Evolutionary conservation across 2,797 vertebrate species (phyloP).

Genomic region (Streptopelia turtur): DNA sequence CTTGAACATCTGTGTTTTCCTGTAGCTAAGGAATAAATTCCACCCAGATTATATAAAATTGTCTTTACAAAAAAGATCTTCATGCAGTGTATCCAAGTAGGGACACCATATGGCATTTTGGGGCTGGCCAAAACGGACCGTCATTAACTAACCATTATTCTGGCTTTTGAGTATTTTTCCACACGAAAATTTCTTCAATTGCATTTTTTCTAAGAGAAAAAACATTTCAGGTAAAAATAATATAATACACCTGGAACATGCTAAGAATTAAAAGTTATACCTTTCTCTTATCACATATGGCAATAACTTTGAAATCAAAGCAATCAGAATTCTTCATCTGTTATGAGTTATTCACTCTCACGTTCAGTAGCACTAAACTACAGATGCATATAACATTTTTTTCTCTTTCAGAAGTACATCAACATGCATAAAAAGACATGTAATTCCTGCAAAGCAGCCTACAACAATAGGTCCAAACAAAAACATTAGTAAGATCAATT

Average conservation of each 20-base stretch:
- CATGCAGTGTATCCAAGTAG: not conserved
- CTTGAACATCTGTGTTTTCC: slow-evolving; percentile 70
- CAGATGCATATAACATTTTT: not conserved
- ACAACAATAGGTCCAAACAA: not conserved
- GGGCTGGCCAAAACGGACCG: not conserved
- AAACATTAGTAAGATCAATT: not conserved
- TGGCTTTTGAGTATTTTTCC: not conserved
- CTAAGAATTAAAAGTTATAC: not conserved
- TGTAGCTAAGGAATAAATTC: slow-evolving; percentile 61
- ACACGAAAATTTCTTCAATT: not conserved
- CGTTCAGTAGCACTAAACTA: not conserved
- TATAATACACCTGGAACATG: not conserved
- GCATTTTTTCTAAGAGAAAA: not conserved
- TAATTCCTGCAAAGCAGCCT: not conserved
- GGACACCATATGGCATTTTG: slow-evolving; percentile 35
- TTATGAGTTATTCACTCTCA: not conserved
- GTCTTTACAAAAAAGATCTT: slow-evolving; percentile 53
- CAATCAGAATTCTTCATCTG: not conserved
- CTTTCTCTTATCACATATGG: not conserved
- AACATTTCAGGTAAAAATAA: not conserved
- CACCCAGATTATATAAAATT: slow-evolving; percentile 63
- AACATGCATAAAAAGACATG: not conserved
- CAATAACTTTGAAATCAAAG: not conserved
- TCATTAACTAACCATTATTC: not conserved
- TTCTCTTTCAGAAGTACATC: not conserved